Conservation (phyloP, 2,113 vertebrate genomes). For the Gobio gobio region DNA sequence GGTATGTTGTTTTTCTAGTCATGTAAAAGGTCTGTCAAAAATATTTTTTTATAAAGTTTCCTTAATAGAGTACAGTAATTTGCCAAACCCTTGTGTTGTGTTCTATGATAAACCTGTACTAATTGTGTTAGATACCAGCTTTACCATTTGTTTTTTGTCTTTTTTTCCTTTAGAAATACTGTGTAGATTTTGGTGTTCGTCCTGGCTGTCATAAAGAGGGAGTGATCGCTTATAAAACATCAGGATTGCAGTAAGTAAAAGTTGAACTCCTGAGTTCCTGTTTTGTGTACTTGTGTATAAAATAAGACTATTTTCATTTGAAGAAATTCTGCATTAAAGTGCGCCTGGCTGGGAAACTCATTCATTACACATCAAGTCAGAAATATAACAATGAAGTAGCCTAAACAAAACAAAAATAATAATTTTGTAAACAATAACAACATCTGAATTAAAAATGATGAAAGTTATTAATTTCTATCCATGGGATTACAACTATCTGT, state of each 20-base stretch:
- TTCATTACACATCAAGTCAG: not conserved
- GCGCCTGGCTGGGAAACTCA: not conserved
- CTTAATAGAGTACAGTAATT: not conserved
- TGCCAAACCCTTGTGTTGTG: not conserved
- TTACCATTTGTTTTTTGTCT: not conserved
- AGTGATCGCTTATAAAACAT: not conserved
- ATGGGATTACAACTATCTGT: not conserved
- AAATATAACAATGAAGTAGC: not conserved
- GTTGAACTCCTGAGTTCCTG: not conserved
- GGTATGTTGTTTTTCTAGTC: not conserved
- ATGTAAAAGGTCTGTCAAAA: not conserved
- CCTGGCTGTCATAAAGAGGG: not conserved
- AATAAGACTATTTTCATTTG: not conserved
- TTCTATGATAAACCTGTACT: not conserved
- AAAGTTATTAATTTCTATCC: too few relatives aligned
- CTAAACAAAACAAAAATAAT: not conserved
- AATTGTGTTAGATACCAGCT: not conserved
- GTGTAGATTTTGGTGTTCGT: not conserved
- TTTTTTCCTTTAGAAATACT: not conserved
- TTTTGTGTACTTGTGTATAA: not conserved
- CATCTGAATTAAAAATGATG: not conserved
- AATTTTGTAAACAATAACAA: not conserved
- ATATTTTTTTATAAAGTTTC: not conserved
- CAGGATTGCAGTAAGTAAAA: conserved; percentile 15
- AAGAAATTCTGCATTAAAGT: not conserved